Percentiles rank a stretch among this genome's conserved stretches.
Conservation (phyloP, 2,113 vertebrate species). For the Alethe castanea region DNA sequence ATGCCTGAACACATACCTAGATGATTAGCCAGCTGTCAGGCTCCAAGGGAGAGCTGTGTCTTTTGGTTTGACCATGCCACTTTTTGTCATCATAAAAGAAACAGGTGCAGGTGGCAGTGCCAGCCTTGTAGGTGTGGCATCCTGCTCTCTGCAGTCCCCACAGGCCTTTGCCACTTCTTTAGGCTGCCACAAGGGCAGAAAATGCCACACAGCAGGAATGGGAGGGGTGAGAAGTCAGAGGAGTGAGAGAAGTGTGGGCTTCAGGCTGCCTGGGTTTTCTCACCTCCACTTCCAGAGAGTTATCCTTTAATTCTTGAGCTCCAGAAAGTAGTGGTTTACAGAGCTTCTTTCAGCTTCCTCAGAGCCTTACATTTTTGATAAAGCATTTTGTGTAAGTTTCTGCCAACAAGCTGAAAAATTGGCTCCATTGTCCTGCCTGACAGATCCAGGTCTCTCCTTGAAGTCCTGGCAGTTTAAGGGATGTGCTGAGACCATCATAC, state of each 20-base stretch:
- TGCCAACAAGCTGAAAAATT: background rate
- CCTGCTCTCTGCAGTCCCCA: background rate
- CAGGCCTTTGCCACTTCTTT: background rate
- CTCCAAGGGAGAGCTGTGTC: background rate
- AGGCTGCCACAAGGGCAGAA: background rate
- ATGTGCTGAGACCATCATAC: background rate
- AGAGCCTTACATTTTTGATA: background rate
- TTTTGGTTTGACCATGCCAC: background rate
- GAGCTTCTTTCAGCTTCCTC: background rate
- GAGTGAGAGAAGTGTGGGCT: background rate
- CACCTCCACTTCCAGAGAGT: background rate
- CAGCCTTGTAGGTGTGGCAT: background rate
- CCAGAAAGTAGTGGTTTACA: background rate
- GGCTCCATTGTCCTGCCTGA: background rate
- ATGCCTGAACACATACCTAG: background rate
- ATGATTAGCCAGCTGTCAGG: constrained; percentile 7
- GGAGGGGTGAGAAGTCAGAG: background rate
- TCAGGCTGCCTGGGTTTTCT: background rate
- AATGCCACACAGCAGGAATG: fast-evolving
- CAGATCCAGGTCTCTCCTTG: background rate
- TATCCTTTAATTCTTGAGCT: background rate
- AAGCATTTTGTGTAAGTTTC: background rate
- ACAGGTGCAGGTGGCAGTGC: background rate
- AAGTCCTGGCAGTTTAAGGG: background rate
- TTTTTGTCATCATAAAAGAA: background rate